Evolutionary conservation across 2,113 vertebrate genomes (phyloP).

Genomic region (Mus musculus): DNA sequence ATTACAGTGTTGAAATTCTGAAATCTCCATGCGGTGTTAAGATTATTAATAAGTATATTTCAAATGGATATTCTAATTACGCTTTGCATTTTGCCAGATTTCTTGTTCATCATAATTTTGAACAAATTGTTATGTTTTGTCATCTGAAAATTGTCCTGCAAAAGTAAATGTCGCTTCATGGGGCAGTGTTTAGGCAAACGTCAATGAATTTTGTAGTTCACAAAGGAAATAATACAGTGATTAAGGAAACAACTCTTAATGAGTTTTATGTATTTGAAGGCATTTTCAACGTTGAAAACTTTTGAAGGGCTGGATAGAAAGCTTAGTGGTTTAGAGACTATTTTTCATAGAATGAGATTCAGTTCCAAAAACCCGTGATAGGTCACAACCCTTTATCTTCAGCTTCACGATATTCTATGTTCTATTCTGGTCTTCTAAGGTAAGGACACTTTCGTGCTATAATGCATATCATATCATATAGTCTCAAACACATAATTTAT

Average conservation of each 20-base stretch:
- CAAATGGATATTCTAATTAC: slow-evolving; percentile 79
- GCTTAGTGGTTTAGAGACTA: not conserved
- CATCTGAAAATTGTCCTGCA: slow-evolving; percentile 43
- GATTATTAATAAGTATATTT: slow-evolving; percentile 83
- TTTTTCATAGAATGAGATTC: not conserved
- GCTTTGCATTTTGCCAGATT: slow-evolving; percentile 75
- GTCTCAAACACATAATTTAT: not conserved
- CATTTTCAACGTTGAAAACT: not conserved
- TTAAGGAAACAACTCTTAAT: not conserved
- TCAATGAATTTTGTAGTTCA: slow-evolving; percentile 12
- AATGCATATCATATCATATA: not conserved
- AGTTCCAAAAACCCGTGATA: not conserved
- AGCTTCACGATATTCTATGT: not conserved
- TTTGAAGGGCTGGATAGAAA: not conserved
- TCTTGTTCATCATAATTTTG: slow-evolving; percentile 66
- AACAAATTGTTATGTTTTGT: slow-evolving; percentile 63
- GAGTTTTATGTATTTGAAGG: not conserved
- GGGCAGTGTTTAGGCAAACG: not conserved
- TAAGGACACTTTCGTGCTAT: too few relatives aligned
- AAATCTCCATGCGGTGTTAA: slow-evolving; percentile 77
- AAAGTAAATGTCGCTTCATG: slow-evolving; percentile 47
- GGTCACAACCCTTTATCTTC: too few relatives aligned
- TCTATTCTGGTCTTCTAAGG: not conserved
- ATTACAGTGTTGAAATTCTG: slow-evolving; percentile 77
- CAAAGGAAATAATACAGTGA: not conserved